Percentiles rank a stretch among this genome's conserved stretches.
Evolutionary conservation across 2,797 vertebrate genomes (phyloP).

Genomic region (Danio jaintianensis): DNA sequence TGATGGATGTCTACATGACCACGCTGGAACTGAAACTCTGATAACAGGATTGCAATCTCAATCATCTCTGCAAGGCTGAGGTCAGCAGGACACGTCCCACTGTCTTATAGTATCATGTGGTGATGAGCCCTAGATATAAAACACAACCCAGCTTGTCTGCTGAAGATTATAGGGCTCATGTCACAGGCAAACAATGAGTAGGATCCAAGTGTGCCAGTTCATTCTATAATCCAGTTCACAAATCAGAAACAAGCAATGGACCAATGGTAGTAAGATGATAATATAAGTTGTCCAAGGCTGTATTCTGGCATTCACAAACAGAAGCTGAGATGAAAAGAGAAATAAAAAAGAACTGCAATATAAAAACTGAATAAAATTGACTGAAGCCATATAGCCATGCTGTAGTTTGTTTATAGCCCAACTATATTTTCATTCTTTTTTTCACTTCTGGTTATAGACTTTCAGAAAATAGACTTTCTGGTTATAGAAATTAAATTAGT

Average conservation of each 20-base stretch:
- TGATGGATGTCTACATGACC: background rate
- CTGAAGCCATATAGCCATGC: too few relatives aligned
- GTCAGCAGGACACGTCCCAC: slow-evolving; percentile 22
- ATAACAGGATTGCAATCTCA: slow-evolving; percentile 12
- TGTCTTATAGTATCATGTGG: background rate
- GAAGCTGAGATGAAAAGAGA: background rate
- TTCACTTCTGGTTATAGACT: too few relatives aligned
- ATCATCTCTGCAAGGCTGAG: slow-evolving; percentile 27
- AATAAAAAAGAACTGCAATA: too few relatives aligned
- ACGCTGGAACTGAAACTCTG: slow-evolving; percentile 6
- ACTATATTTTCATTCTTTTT: too few relatives aligned
- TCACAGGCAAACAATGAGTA: background rate
- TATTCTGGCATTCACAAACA: background rate
- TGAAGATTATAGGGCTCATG: slow-evolving; percentile 24
- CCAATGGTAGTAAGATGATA: background rate
- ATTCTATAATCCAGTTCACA: slow-evolving; percentile 22
- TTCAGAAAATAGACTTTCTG: too few relatives aligned
- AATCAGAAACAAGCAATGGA: slow-evolving; percentile 1
- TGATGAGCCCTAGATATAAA: slow-evolving; percentile 24
- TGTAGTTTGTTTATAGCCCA: too few relatives aligned
- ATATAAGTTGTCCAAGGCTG: background rate
- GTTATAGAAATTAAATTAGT: too few relatives aligned
- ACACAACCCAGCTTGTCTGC: slow-evolving; percentile 15
- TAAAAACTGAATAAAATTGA: too few relatives aligned
- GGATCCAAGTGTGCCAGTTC: background rate